Base-by-base conservation (phyloP, 2,797 vertebrate genomes). In the Enteromius fasciolatus region DNA sequence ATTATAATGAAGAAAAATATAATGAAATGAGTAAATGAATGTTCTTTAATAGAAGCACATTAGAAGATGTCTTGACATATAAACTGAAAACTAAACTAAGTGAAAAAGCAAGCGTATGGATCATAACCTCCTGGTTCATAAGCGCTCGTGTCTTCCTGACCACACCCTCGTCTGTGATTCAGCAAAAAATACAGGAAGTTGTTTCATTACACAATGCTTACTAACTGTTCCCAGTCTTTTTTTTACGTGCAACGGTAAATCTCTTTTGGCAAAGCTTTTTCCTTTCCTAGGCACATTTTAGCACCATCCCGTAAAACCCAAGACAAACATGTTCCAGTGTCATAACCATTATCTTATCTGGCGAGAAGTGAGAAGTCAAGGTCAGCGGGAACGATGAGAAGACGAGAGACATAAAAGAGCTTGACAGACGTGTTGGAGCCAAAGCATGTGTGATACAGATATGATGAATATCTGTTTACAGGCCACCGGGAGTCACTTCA, bases 181-280 rank as follows among this genome's bases (percentile, higher is more conserved):
- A 72, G 86, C 86, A 48, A 61, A 80, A 90, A 78, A 89, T 77
- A 82, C 86, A 88, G 86, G 87, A 89, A 88, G 83, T 83, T 76
- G 66, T 85, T 36, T 76, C 54, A 81, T 81, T 77, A 78, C 66
- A 77, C 18, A 2, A 54, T 44, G 75, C 36, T 36, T 44, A 36
- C 31, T 48, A 57, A 73, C 59, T 70, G 46, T 82, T 85, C 57
- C 77, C 17, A 78, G 25, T 50, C 33, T 20, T 15, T 12, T 15
- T 20, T 59, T 52, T 5, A 31, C n/a, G 41, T 41, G 33, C 54
- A 17, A 25, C 31, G 52, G n/a, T 81, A 50, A 39, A 41, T 64
- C 46, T 7, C 63, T 74, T 41, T 52, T 5, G 10, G 0, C 0
- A 23, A 70, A 70, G 2, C 1, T 1, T n/a, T 28, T 15, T 41